Conservation (phyloP, 1,140 invertebrate genomes). For the Theocolax elegans region DNA sequence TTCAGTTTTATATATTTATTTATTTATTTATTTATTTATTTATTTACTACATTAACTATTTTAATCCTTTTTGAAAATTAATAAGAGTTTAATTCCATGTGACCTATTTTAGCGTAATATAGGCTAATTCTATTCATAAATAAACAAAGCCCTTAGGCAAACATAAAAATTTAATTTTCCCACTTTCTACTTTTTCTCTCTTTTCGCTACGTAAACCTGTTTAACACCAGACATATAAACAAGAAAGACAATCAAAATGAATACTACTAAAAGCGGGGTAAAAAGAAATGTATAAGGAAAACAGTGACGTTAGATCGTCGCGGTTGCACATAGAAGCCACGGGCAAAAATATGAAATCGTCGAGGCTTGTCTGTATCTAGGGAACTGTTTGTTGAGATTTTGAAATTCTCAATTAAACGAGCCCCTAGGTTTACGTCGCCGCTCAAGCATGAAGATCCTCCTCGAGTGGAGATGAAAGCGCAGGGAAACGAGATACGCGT, state of each 20-base stretch:
- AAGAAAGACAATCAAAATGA: neutral
- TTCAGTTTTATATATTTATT: too few species aligned
- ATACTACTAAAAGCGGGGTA: too few species aligned
- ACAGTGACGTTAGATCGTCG: neutral
- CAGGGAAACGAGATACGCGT: neutral
- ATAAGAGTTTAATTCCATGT: too few species aligned
- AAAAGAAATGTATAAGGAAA: constrained; percentile 10
- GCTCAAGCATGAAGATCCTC: neutral
- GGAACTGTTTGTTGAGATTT: constrained; percentile 26
- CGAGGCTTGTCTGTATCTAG: neutral
- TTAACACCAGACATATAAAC: neutral
- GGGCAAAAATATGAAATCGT: constrained; percentile 2
- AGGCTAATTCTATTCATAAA: too few species aligned
- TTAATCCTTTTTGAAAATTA: too few species aligned
- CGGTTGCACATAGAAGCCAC: neutral
- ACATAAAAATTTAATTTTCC: too few species aligned
- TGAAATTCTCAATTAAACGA: constrained; percentile 34
- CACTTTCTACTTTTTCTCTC: too few species aligned
- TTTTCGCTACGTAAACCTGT: constrained; percentile 2
- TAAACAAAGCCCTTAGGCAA: too few species aligned
- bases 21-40: too few species aligned
- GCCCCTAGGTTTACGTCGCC: neutral
- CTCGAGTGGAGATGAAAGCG: constrained; percentile 19
- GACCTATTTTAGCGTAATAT: too few species aligned
- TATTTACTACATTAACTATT: too few species aligned